Base-by-base conservation (phyloP, 2,888 invertebrate genomes). In the Drosophila yooni region DNA sequence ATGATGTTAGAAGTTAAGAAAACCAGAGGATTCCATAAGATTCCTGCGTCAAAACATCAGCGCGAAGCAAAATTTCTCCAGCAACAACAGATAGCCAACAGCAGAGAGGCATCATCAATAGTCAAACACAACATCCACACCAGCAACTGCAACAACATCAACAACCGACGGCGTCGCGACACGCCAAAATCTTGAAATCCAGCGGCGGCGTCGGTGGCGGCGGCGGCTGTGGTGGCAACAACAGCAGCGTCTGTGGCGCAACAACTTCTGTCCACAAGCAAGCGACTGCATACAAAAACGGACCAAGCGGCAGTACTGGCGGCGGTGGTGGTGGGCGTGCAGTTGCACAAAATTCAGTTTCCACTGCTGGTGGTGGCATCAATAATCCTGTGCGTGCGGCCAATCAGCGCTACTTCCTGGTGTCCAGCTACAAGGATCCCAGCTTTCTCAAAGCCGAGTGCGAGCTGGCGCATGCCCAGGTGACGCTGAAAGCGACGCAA, bases 371-470 rank as follows among this genome's bases (percentile, higher is more conserved):
- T 43, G 60, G 63, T 57, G 60, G 58, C 31, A 70, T 62, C 15
- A 10, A 10, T 18, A 92, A 92, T 82, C 82, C 92, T 1, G 92
- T 92, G 43, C 85, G 92, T 65, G 81, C 83, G 48, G 92, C 90
- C 56, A 92, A 92, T 81, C 88, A 90, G 65, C 80, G 87, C 13
- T 93, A 90, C 73, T 93, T 92, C 57, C 77, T 93, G 57, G 79
- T 91, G 2, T 85, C 91, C 61, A 88, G 88, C 38, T 93, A 89
- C 76, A 92, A 91, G 81, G 92, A 93, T 87, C 89, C 92, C 63
- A 91, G 91, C 64, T 93, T 93, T 68, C 87, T 93, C 0, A 92
- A 92, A 78, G 91, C 86, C 63, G 93, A 93, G 79, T 93, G 92
- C 79, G 92, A 93, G 65, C 79, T 93, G 79, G 93, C 93, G 10